Base-by-base conservation (phyloP, 2,888 invertebrate species). In the Dasysyrphus albostriatus region DNA sequence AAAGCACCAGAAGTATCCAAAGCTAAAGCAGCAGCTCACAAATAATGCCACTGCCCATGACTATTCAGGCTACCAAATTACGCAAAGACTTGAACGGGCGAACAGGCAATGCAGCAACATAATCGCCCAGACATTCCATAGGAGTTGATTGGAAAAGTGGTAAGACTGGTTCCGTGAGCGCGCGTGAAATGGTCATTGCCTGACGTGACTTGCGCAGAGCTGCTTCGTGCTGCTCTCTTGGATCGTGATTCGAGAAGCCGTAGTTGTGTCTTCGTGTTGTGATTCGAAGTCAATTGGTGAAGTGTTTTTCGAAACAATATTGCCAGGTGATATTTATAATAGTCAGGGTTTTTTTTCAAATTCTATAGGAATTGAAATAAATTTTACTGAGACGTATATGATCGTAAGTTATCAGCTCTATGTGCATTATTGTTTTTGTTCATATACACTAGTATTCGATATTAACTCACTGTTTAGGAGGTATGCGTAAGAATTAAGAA, bases 101-200 rank as follows among this genome's bases (percentile, higher is more conserved):
- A 79, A 76, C 87, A 79, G 87, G 83, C 79, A 88, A 79, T 79
- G 74, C 79, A 83, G 87, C 87, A 88, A 88, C 87, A 87, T 87
- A 87, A 87, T 87, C 87, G 77, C 58, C 78, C 82, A 87, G 87
- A 78, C 82, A 88, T 88, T 88, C 83, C 87, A 70, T 32, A 69
- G 75, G 79, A 88, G 87, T 82, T 88, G 87, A 76, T 83, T 83
- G 87, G 81, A 88, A 88, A 88, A 88, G 87, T 88, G 83, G 87
- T 88, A 88, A 88, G 83, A 88, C 87, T 88, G 87, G 87, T 88
- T 88, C 83, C 75, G 44, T 79, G 83, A 79, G 87, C 82, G 72
- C 79, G 78, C 75, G 87, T 83, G 87, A 83, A 88, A 76, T 87
- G 87, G 87, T 78, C 87, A 87, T 83, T 87, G 87, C 78, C 83